Evolutionary conservation across 2,113 vertebrate species (phyloP).

Genomic region (Eira barbara): DNA sequence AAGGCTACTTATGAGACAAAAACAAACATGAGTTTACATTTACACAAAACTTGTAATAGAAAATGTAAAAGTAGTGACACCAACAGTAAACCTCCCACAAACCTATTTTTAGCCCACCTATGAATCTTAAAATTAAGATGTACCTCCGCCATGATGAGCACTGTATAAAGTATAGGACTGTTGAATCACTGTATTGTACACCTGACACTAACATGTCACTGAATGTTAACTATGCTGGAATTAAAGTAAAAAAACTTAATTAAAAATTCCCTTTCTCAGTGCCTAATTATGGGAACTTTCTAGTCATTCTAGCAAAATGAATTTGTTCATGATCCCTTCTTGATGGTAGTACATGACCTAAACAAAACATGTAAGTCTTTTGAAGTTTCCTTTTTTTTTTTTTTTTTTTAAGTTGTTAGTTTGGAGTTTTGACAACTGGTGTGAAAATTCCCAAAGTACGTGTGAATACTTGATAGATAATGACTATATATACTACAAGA

Average conservation of each 20-base stretch:
- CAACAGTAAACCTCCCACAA: not conserved
- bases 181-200: not conserved
- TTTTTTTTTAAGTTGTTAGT: not conserved
- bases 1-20: not conserved
- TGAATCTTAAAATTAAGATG: not conserved
- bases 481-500: constrained; percentile 31
- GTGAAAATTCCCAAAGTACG: constrained; percentile 33
- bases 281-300: constrained; percentile 4
- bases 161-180: not conserved
- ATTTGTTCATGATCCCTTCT: constrained; percentile 10
- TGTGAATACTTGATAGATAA: constrained; percentile 62
- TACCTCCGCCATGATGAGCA: not conserved
- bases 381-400: not conserved
- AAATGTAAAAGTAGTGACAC: not conserved
- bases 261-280: not conserved
- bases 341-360: not conserved
- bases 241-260: not conserved
- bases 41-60: not conserved
- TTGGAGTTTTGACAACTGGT: constrained; percentile 36
- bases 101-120: not conserved
- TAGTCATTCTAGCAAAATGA: not conserved
- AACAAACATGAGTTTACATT: not conserved
- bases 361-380: constrained; percentile 17
- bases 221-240: not conserved
- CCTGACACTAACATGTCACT: not conserved